Conservation (phyloP, 2,888 invertebrate species). For the Phaedon cochleariae region DNA sequence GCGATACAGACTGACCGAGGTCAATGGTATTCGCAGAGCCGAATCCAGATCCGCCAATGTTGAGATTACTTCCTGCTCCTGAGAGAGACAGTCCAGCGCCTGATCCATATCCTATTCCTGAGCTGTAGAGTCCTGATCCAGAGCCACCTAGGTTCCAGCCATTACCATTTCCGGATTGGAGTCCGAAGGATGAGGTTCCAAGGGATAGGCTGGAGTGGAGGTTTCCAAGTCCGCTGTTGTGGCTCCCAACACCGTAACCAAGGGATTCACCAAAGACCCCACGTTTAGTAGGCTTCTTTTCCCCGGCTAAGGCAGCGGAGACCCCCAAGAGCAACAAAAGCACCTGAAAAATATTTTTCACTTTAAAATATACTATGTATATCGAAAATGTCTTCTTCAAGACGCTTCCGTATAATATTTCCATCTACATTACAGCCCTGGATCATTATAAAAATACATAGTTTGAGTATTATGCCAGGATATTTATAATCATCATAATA, state of each 20-base stretch:
- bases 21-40: constrained; percentile 36
- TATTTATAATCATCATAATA: too few relatives aligned
- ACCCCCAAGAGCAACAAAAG: constrained; percentile 61
- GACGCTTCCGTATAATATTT: too few relatives aligned
- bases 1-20: constrained; percentile 51
- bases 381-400: too few relatives aligned
- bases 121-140: constrained; percentile 9
- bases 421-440: too few relatives aligned
- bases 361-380: too few relatives aligned
- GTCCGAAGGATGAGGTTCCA: constrained; percentile 9
- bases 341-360: constrained; percentile 57
- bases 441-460: too few relatives aligned
- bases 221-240: constrained; percentile 49
- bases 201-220: constrained; percentile 21
- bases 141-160: background rate
- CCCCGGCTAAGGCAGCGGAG: constrained; percentile 58
- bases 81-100: constrained; percentile 10
- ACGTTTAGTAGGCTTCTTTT: constrained; percentile 61
- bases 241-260: constrained; percentile 51
- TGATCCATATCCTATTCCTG: constrained; percentile 14
- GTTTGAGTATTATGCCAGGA: too few relatives aligned
- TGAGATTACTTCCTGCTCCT: constrained; percentile 1
- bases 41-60: background rate
- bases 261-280: constrained; percentile 61
- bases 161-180: constrained; percentile 4